Percentiles rank a stretch among this genome's conserved stretches.
phyloP scores from a whole-genome alignment of 1,140 invertebrate species.

The Colletes gigas region DNA sequence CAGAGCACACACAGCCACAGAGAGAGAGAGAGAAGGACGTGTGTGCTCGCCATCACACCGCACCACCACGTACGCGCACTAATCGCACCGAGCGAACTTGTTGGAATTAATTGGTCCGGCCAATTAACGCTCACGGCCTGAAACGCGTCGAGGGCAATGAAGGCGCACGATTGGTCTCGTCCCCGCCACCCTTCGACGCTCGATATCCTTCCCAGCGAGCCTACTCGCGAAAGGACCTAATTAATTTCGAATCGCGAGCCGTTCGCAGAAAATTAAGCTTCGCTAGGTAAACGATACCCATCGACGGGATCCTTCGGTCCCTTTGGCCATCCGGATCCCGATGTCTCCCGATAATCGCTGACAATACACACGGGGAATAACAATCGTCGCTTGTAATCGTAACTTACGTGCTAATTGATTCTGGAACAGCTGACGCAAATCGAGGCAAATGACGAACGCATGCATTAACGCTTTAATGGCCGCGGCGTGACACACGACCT shows the following conservation, averaged over 20 bases:
- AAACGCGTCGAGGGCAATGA: slow-evolving; percentile 49
- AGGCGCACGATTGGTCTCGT: slow-evolving; percentile 49
- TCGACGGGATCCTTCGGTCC: too few relatives aligned
- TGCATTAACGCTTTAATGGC: too few relatives aligned
- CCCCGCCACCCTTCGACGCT: slow-evolving; percentile 38
- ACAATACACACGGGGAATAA: too few relatives aligned
- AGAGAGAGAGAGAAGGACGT: not conserved
- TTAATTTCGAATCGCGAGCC: slow-evolving; percentile 46
- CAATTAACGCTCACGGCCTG: slow-evolving; percentile 78
- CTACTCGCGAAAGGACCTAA: slow-evolving; percentile 34
- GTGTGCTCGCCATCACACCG: not conserved
- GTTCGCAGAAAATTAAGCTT: slow-evolving; percentile 33
- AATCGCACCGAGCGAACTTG: slow-evolving; percentile 77
- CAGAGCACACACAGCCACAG: not conserved
- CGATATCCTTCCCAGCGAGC: slow-evolving; percentile 40
- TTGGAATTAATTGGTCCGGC: slow-evolving; percentile 80
- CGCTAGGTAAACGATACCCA: not conserved
- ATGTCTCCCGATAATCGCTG: too few relatives aligned
- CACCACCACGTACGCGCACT: slow-evolving; percentile 59
- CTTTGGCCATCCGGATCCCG: too few relatives aligned
- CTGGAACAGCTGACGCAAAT: too few relatives aligned
- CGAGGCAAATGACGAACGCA: too few relatives aligned
- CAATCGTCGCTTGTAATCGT: too few relatives aligned
- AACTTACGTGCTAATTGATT: too few relatives aligned
- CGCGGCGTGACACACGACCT: too few relatives aligned